phyloP scores from a whole-genome alignment of 1,140 invertebrate species.

The Acromyrmex echinatior region DNA sequence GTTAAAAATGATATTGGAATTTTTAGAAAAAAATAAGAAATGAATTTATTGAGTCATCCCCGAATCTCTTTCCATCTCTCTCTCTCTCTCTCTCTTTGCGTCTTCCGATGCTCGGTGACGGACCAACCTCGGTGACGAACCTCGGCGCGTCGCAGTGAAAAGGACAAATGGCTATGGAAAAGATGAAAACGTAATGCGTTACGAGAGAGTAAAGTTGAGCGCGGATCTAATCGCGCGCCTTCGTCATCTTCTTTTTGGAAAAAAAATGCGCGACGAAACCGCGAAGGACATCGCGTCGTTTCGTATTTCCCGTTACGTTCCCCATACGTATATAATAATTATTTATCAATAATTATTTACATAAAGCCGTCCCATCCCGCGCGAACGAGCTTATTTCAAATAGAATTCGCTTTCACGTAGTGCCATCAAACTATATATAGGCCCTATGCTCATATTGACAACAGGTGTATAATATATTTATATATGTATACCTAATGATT shows the following conservation, averaged over 20 bases:
- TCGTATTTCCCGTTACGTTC: constrained; percentile 19
- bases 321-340: constrained; percentile 53
- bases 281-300: constrained; percentile 22
- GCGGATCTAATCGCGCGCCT: constrained; percentile 34
- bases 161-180: constrained; percentile 15
- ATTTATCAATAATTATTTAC: constrained; percentile 80
- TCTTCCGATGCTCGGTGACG: no score
- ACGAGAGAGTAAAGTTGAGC: constrained; percentile 57
- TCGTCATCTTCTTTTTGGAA: background rate
- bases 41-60: background rate
- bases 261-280: constrained; percentile 49
- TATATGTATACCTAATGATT: constrained; percentile 78
- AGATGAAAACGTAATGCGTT: constrained; percentile 38
- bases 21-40: background rate
- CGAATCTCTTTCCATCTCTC: no score
- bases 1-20: background rate
- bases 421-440: constrained; percentile 80
- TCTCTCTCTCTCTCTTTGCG: no score
- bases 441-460: constrained; percentile 85
- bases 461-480: constrained; percentile 81
- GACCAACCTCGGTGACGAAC: constrained; percentile 33
- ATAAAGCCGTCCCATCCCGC: constrained; percentile 73
- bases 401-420: constrained; percentile 79
- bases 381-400: constrained; percentile 78
- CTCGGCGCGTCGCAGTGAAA: constrained; percentile 6